These are phyloP conservation scores for Penaeus chinensis DNA, from an alignment of 1,140 invertebrate genomes.

Conservation along the genomic window DNA sequence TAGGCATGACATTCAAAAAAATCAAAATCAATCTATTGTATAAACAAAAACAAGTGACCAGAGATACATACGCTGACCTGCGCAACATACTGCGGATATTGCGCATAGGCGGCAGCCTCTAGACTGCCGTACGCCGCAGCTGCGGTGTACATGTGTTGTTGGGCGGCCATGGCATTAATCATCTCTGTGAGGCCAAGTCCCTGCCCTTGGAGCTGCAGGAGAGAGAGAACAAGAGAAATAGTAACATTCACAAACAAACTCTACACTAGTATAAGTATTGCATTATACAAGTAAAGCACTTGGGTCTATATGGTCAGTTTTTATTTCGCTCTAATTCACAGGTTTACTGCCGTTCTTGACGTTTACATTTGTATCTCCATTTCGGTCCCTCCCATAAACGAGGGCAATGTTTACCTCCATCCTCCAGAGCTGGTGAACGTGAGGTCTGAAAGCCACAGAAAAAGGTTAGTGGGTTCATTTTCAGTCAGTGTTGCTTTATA, in stretches of 20 bases:
- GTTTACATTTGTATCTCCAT: no score
- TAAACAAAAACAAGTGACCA: background rate
- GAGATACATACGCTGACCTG: constrained; percentile 19
- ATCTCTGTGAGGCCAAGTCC: constrained; percentile 49
- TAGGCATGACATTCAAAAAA: background rate
- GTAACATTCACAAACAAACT: background rate
- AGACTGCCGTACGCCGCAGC: constrained; percentile 52
- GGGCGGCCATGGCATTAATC: constrained; percentile 57
- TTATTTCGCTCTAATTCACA: no score
- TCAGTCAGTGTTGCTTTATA: no score
- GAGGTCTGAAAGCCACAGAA: no score
- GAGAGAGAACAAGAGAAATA: background rate
- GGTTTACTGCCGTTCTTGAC: no score
- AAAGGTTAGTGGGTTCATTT: no score
- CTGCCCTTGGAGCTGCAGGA: constrained; percentile 43
- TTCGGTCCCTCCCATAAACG: no score
- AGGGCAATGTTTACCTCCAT: no score
- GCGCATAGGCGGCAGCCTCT: constrained; percentile 57
- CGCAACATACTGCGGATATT: constrained; percentile 54
- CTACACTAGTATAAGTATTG: no score
- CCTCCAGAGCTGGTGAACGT: no score
- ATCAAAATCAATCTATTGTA: background rate
- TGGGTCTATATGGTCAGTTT: no score
- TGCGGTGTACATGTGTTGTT: constrained; percentile 57
- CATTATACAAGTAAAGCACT: no score